Percentiles rank a stretch among this genome's conserved stretches.
phyloP scores from a whole-genome alignment of 2,113 vertebrate genomes.

The Engystomops pustulosus region DNA sequence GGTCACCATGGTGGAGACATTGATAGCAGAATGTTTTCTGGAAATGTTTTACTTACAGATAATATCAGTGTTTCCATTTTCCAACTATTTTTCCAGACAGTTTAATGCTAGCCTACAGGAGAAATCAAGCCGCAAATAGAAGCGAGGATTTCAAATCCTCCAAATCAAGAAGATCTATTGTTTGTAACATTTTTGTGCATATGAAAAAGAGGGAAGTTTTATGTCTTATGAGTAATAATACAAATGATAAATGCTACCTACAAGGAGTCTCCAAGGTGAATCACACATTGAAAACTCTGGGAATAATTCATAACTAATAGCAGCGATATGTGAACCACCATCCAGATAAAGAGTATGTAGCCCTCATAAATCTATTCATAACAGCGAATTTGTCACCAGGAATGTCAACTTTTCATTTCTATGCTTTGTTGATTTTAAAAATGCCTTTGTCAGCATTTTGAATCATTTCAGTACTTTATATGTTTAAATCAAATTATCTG shows the following conservation, averaged over 20 bases:
- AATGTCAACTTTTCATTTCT: too few species aligned
- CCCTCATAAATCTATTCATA: too few species aligned
- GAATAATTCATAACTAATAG: not conserved
- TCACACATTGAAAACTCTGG: not conserved
- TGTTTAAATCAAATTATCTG: too few species aligned
- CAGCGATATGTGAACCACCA: too few species aligned
- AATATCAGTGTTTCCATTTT: conserved; percentile 4
- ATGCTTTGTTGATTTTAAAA: too few species aligned
- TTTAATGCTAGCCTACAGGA: not conserved
- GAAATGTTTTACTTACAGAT: conserved; percentile 4
- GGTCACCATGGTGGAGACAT: conserved; percentile 16
- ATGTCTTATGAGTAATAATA: not conserved
- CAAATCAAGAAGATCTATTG: conserved; percentile 10
- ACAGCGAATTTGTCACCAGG: too few species aligned
- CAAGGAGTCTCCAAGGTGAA: not conserved
- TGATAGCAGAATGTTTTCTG: not conserved
- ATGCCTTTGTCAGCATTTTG: too few species aligned
- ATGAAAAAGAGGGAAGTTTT: not conserved
- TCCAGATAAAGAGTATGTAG: too few species aligned
- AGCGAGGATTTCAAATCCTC: not conserved
- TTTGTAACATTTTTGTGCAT: not conserved
- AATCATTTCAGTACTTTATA: too few species aligned
- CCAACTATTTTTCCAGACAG: conserved; percentile 20
- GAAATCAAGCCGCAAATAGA: not conserved
- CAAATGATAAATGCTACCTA: not conserved